Evolutionary conservation across 2,113 vertebrate species (phyloP).

Genomic region (Festucalex cinctus): DNA sequence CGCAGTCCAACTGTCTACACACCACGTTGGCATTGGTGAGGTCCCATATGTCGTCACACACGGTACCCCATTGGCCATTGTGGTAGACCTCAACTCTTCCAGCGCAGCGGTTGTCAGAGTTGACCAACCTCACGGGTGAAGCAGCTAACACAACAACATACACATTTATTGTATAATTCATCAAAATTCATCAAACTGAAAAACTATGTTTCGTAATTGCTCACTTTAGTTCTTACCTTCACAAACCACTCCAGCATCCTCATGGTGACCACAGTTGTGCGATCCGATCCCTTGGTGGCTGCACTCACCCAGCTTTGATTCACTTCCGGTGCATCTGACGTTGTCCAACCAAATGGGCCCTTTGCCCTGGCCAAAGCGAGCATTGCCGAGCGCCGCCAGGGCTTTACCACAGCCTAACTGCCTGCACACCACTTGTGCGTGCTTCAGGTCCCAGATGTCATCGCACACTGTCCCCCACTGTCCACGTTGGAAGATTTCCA

Average conservation of each 20-base stretch:
- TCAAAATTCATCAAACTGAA: no score
- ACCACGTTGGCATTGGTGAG: conserved; percentile 36
- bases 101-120: conserved; percentile 38
- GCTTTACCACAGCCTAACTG: conserved; percentile 54
- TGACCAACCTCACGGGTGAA: conserved; percentile 34
- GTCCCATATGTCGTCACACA: conserved; percentile 50
- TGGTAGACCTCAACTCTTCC: conserved; percentile 54
- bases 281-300: conserved; percentile 24
- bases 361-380: conserved; percentile 36
- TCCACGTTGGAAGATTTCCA: conserved; percentile 45
- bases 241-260: conserved; percentile 54
- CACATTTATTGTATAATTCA: no score
- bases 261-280: conserved; percentile 36
- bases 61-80: conserved; percentile 46
- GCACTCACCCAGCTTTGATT: conserved; percentile 36
- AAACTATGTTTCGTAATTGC: background rate
- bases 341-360: conserved; percentile 55
- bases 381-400: background rate
- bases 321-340: background rate
- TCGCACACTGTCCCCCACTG: conserved; percentile 60
- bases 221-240: conserved; percentile 23
- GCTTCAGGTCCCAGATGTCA: conserved; percentile 17
- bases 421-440: conserved; percentile 58
- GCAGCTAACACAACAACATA: conserved; percentile 1
- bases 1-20: conserved; percentile 53